Evolutionary conservation across 2,113 vertebrate genomes (phyloP), one percentile per base, ranked within the genome.

Genomic region (Callopanchax toddi): DNA sequence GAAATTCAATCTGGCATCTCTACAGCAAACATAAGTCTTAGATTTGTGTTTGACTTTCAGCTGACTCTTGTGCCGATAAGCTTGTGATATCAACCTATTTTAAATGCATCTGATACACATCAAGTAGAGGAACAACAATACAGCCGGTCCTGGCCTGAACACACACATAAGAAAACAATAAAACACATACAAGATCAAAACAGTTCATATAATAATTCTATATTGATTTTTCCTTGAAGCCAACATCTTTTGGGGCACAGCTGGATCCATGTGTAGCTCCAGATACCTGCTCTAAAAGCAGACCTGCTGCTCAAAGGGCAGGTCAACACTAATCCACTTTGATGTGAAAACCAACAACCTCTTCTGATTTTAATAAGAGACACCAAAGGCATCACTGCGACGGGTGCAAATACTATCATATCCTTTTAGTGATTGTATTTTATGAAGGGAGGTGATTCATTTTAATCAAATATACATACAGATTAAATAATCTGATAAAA

Each of bases 231-330:
- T 22, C 46, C 18, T 60, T 29, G 0, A 6, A 43, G 40, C 22
- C 50, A n/a, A 15, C 32, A 18, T 34, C 5, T 61, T 46, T 32
- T 29, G 0, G 49, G 36, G 21, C 50, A 56, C 71, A 85, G 72
- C 66, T 37, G 36, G 29, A 60, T 51, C 25, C 44, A 45, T 40
- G 12, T 15, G 36, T 21, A 48, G 48, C 26, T 61, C 42, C 50
- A 78, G 39, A 76, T 37, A 71, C 37, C 56, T 51, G 60, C 43
- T 76, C 60, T 39, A 61, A 65, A 60, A 45, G 67, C 67, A 78
- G 67, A 68, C 82, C 81, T 76, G 82, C 71, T 78, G 71, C 69
- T 76, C 20, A 68, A 67, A 83, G 51, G 48, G 29, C 62, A 43
- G 62, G 57, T 65, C 44, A 44, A 42, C 72, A 56, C 43, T 67